These are phyloP conservation scores for Enteromius paludinosus DNA, from an alignment of 2,797 vertebrate genomes.

Conservation along the genomic window DNA sequence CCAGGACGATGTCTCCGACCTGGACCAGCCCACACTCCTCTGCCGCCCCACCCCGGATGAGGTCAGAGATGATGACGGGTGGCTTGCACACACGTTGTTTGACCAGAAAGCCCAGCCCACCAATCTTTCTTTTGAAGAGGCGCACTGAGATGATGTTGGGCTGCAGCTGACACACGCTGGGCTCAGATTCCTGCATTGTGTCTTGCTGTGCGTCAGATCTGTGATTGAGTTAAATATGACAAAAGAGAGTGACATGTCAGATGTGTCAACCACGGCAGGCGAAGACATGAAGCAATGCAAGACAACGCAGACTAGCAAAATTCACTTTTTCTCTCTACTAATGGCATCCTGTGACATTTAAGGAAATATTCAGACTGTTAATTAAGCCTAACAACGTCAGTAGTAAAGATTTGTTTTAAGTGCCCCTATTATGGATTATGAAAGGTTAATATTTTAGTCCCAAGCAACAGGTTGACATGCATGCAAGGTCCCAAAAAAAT, in stretches of 20 bases:
- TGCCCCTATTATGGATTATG: too few species aligned
- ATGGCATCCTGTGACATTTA: conserved; percentile 36
- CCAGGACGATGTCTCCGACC: conserved; percentile 94
- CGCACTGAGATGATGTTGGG: conserved; percentile 97
- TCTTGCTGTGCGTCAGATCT: conserved; percentile 43
- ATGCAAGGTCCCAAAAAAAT: too few species aligned
- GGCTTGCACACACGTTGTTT: conserved; percentile 95
- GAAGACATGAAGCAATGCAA: conserved; percentile 14
- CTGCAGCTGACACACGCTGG: conserved; percentile 94
- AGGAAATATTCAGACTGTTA: background rate
- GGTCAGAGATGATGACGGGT: conserved; percentile 93
- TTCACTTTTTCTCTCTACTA: background rate
- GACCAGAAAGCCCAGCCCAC: conserved; percentile 94
- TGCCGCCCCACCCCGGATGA: conserved; percentile 92
- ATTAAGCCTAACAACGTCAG: background rate
- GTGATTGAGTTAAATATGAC: conserved; percentile 33
- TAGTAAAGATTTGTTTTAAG: background rate
- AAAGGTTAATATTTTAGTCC: too few species aligned
- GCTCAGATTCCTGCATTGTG: conserved; percentile 90
- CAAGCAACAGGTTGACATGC: too few species aligned
- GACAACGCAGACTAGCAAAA: conserved; percentile 1
- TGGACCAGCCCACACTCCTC: conserved; percentile 97
- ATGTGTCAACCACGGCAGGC: conserved; percentile 2
- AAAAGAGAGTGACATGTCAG: conserved; percentile 21
- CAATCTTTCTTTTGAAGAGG: conserved; percentile 93